These are phyloP conservation scores for Cliona cf. orientalis DNA, from an alignment of 37 sponge, comb jelly and placozoan genomes.

Conservation along the genomic window DNA sequence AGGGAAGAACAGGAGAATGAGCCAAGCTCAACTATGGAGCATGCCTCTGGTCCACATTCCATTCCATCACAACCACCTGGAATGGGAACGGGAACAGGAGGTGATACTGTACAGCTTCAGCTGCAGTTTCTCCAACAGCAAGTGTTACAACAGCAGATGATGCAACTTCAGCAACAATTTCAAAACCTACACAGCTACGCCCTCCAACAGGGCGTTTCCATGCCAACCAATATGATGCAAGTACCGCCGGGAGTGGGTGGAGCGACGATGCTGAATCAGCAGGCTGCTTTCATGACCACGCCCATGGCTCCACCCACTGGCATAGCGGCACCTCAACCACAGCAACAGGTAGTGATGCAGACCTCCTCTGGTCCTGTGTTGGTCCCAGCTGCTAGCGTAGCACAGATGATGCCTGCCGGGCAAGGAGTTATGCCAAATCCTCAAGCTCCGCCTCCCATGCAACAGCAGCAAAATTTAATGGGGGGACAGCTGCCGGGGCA, in stretches of 20 bases:
- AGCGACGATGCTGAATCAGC: background rate
- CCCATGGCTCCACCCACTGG: too few relatives aligned
- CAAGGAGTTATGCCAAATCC: background rate
- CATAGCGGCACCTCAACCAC: too few relatives aligned
- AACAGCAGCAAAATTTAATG: background rate
- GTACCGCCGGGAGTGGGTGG: background rate
- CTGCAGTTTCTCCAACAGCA: constrained; percentile 69
- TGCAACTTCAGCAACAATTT: constrained; percentile 40
- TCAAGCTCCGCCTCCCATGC: background rate
- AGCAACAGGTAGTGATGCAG: too few relatives aligned
- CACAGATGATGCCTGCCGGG: background rate
- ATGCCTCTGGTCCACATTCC: too few relatives aligned
- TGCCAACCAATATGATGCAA: background rate
- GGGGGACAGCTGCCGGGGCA: too few relatives aligned
- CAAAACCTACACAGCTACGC: constrained; percentile 12
- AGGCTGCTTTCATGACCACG: background rate
- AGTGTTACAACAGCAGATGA: constrained; percentile 51
- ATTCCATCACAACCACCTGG: too few relatives aligned
- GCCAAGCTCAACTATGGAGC: too few relatives aligned
- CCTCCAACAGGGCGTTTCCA: background rate
- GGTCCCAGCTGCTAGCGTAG: background rate
- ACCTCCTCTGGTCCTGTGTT: background rate
- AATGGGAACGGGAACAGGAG: too few relatives aligned
- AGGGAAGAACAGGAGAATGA: too few relatives aligned
- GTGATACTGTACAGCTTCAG: constrained; percentile 44